Evolutionary conservation across 2,113 vertebrate genomes (phyloP).

Genomic region (Gallinago jamesoni): DNA sequence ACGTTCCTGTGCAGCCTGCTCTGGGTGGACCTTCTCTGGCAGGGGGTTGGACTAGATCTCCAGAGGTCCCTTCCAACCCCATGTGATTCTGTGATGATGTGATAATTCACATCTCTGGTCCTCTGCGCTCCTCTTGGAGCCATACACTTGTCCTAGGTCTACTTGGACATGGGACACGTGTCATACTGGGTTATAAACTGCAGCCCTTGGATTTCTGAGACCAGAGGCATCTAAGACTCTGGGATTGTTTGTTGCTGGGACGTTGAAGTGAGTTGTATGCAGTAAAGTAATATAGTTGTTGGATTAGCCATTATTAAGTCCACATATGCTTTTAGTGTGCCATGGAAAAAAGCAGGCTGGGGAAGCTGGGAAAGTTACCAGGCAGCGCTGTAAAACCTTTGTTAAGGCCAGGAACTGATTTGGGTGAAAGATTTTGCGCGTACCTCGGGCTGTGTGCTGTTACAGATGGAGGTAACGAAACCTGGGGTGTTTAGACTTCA

Average conservation of each 20-base stretch:
- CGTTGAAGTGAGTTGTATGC: neutral
- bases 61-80: too few species aligned
- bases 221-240: neutral
- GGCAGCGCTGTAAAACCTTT: constrained; percentile 1
- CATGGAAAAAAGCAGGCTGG: neutral
- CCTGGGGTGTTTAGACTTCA: neutral
- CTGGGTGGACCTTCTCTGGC: too few species aligned
- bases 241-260: neutral
- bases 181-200: accelerated
- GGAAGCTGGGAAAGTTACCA: constrained; percentile 2
- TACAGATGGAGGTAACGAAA: constrained; percentile 24
- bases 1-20: too few species aligned
- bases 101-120: neutral
- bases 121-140: neutral
- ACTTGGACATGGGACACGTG: neutral
- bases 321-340: neutral
- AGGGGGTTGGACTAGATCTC: too few species aligned
- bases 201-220: neutral
- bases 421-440: neutral
- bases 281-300: neutral
- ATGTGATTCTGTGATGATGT: too few species aligned
- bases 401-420: neutral
- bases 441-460: neutral
- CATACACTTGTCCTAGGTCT: neutral
- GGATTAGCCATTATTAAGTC: neutral